Evolutionary conservation across 2,797 vertebrate species (phyloP).

Genomic region (Halcyon badia): DNA sequence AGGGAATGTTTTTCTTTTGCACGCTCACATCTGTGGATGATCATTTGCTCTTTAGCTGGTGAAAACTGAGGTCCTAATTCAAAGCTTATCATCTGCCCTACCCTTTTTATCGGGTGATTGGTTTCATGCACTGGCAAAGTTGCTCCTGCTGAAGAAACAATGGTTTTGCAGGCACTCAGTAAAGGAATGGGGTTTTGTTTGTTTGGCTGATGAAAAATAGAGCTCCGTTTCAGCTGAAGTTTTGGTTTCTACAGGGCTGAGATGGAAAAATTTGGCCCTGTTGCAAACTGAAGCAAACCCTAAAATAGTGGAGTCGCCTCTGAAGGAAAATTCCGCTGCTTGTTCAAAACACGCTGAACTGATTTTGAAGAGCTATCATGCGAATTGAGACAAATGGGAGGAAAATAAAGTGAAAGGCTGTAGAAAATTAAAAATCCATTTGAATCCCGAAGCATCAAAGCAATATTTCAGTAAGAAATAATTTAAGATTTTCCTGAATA

Average conservation of each 20-base stretch:
- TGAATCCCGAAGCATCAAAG: neutral
- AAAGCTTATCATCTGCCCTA: neutral
- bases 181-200: neutral
- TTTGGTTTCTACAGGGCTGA: neutral
- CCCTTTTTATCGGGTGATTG: neutral
- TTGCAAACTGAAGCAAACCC: neutral
- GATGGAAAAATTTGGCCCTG: neutral
- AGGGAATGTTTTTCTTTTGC: neutral
- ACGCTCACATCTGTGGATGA: neutral
- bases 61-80: neutral
- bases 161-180: neutral
- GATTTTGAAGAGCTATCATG: neutral
- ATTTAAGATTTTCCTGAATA: neutral
- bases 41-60: neutral
- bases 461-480: neutral
- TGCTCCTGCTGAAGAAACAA: neutral
- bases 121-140: neutral
- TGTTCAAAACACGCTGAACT: neutral
- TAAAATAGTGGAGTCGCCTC: neutral
- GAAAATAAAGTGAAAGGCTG: neutral
- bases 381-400: neutral
- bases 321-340: constrained; percentile 4
- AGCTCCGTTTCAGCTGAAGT: neutral
- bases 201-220: constrained; percentile 6
- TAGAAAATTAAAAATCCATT: neutral